These are phyloP conservation scores for Anadara kagoshimensis DNA, from an alignment of 1,140 invertebrate species.

Conservation along the genomic window DNA sequence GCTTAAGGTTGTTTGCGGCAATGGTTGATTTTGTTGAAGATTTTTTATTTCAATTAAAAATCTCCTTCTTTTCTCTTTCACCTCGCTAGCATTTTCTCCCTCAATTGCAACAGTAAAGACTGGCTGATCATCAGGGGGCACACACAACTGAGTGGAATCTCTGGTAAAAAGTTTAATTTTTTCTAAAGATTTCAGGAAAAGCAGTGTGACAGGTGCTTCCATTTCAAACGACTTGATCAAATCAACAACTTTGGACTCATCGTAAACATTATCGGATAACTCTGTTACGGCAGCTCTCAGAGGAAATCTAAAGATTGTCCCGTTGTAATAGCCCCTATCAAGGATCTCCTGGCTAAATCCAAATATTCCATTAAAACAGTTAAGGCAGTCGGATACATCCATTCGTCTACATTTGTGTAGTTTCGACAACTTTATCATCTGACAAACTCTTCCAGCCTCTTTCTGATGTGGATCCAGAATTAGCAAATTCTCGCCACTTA, in stretches of 20 bases:
- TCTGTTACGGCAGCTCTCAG: slow-evolving; percentile 37
- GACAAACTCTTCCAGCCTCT: slow-evolving; percentile 25
- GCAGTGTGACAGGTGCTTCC: slow-evolving; percentile 37
- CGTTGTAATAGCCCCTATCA: slow-evolving; percentile 33
- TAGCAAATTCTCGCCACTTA: slow-evolving; percentile 57
- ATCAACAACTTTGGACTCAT: slow-evolving; percentile 39
- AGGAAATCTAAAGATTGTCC: slow-evolving; percentile 62
- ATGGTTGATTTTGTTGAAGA: background rate
- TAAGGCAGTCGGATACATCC: background rate
- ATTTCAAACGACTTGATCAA: slow-evolving; percentile 47
- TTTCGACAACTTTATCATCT: slow-evolving; percentile 19
- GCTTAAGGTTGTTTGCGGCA: background rate
- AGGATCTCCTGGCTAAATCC: slow-evolving; percentile 26
- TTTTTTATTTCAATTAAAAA: slow-evolving; percentile 6
- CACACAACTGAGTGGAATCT: no score
- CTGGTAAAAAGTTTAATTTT: slow-evolving; percentile 14
- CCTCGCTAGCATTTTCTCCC: background rate
- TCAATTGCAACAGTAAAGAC: slow-evolving; percentile 9
- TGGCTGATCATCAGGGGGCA: no score
- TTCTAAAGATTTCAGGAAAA: slow-evolving; percentile 51
- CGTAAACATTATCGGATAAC: slow-evolving; percentile 42
- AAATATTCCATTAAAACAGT: slow-evolving; percentile 32
- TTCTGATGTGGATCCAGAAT: slow-evolving; percentile 58
- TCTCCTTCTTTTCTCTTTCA: slow-evolving; percentile 1
- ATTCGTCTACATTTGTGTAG: slow-evolving; percentile 13